These are phyloP conservation scores for Bradypus variegatus DNA, from an alignment of 2,797 vertebrate species.

Conservation along the genomic window DNA sequence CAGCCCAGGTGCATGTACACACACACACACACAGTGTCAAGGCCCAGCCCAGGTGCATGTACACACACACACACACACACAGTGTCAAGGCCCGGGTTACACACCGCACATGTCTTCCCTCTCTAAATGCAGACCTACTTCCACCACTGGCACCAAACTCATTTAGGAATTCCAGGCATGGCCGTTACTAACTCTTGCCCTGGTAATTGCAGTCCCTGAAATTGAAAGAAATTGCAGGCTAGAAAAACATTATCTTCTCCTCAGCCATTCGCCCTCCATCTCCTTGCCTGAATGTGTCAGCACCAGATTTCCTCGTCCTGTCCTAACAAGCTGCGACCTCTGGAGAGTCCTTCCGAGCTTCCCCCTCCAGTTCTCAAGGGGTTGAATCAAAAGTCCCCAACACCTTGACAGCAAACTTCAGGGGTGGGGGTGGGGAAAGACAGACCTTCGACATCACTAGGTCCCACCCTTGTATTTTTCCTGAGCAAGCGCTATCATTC, in stretches of 20 bases:
- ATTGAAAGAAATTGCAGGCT: slow-evolving; percentile 62
- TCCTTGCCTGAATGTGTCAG: slow-evolving; percentile 23
- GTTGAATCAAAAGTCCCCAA: neutral
- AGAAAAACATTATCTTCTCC: slow-evolving; percentile 59
- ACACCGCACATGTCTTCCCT: neutral
- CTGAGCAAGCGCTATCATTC: neutral
- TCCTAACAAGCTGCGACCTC: neutral
- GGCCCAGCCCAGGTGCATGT: no score
- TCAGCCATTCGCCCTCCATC: neutral
- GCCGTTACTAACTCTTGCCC: slow-evolving; percentile 35
- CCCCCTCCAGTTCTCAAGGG: neutral
- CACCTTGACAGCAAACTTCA: neutral
- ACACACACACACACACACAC: neutral
- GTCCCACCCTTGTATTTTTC: neutral
- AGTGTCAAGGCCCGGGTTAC: neutral
- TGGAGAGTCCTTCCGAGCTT: neutral
- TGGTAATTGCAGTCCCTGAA: slow-evolving; percentile 54
- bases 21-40: neutral
- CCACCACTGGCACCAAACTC: neutral
- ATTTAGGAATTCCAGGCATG: slow-evolving; percentile 58
- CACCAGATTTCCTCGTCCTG: neutral
- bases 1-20: neutral
- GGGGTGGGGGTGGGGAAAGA: neutral
- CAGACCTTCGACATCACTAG: neutral
- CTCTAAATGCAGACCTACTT: slow-evolving; percentile 42